Conservation (phyloP, 1,140 invertebrate species). For the Ephestia elutella region DNA sequence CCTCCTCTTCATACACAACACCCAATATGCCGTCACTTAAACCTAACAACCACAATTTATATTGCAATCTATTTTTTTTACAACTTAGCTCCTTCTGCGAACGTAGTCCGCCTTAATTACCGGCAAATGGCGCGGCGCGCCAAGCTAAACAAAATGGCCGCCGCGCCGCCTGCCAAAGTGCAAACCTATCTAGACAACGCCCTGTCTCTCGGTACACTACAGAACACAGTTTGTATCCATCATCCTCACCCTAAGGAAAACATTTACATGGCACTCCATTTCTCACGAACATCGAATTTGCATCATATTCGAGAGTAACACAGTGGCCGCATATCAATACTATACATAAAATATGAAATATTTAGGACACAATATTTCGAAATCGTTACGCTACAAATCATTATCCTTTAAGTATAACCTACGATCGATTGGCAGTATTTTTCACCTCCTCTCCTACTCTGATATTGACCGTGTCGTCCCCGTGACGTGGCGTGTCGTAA, state of each 20-base stretch:
- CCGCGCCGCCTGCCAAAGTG: slow-evolving; percentile 29
- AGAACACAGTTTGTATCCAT: slow-evolving; percentile 71
- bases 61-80: slow-evolving; percentile 67
- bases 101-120: slow-evolving; percentile 31
- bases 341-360: slow-evolving; percentile 68
- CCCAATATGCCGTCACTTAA: slow-evolving; percentile 61
- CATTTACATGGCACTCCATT: slow-evolving; percentile 44
- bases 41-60: slow-evolving; percentile 59
- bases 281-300: slow-evolving; percentile 19
- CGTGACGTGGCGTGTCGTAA: slow-evolving; percentile 26
- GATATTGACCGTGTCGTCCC: slow-evolving; percentile 41
- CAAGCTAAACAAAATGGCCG: not conserved
- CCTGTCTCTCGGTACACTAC: slow-evolving; percentile 67
- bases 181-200: slow-evolving; percentile 66
- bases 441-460: slow-evolving; percentile 47
- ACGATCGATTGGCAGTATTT: slow-evolving; percentile 72
- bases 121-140: slow-evolving; percentile 5
- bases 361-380: slow-evolving; percentile 68
- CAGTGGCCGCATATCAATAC: slow-evolving; percentile 50
- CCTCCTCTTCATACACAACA: slow-evolving; percentile 63
- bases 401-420: slow-evolving; percentile 64
- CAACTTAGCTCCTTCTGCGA: slow-evolving; percentile 56
- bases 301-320: slow-evolving; percentile 20
- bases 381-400: slow-evolving; percentile 67
- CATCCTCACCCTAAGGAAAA: slow-evolving; percentile 57